Base-by-base conservation (phyloP, 1,140 invertebrate species). In the Brachionus rotundiformis region DNA sequence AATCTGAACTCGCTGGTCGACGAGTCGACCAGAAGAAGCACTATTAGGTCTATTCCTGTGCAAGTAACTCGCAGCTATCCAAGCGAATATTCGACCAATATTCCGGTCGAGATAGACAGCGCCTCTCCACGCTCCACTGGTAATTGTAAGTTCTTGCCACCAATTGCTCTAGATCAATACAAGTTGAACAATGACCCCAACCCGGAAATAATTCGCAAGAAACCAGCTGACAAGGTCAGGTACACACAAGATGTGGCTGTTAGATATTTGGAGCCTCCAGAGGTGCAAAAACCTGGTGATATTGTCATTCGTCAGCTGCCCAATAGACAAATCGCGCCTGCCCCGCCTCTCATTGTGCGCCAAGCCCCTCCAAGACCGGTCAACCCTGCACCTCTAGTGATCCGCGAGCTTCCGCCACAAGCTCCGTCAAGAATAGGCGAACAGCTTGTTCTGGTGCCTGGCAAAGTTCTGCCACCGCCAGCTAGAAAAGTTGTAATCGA, bases 401-500 rank as follows among this genome's bases (percentile, higher is more conserved):
- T 82, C 25, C 68, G 81, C n/a, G 81, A 82, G 65, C 3, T 16
- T 23, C 81, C 81, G 59, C 81, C 81, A 16, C 23, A 71, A 39
- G 44, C 71, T 8, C 68, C 68, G 19, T 33, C 25, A 6, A 25
- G n/a, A 63, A 27, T 77, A 29, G n/a, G 16, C 13, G 44, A 44
- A 63, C 39, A 76, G 39, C 16, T 75, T 7, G 23, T 82, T 19
- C 29, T 33, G 13, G 27, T 63, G 8, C 54, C 54, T 65, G 54
- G 54, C 27, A 61, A 76, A 29, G 47, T 39, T 39, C 5, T 75
- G 5, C 41, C 29, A 1, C 68, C 68, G 41, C 81, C 68, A 36
- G 27, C 81, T 2, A 65, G 81, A 65, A 65, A 49, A 41, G 81
- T 82, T 13, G 63, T 82, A 13, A 44, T 82, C 13, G 81, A 82